Conservation (phyloP, 2,888 invertebrate genomes). For the Calameuta filiformis region DNA sequence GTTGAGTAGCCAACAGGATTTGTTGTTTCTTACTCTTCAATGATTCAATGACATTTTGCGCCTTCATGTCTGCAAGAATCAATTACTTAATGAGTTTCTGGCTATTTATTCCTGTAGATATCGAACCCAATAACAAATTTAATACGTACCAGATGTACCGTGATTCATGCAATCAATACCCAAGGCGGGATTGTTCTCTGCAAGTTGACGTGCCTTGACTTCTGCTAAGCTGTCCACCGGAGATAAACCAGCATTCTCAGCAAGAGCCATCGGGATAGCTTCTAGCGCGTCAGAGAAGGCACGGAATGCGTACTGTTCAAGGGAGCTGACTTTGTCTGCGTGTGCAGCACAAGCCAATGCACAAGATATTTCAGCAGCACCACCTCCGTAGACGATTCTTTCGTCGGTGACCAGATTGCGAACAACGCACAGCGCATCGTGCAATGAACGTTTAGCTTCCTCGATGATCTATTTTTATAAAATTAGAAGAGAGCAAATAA, state of each 20-base stretch:
- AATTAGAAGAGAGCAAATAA: conserved; percentile 8
- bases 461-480: conserved; percentile 81
- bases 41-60: conserved; percentile 95
- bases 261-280: conserved; percentile 91
- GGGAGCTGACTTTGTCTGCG: conserved; percentile 87
- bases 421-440: conserved; percentile 81
- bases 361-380: conserved; percentile 96
- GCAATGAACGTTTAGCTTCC: conserved; percentile 79
- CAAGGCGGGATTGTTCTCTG: conserved; percentile 85
- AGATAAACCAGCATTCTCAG: conserved; percentile 95
- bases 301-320: conserved; percentile 98
- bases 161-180: conserved; percentile 95
- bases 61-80: conserved; percentile 84
- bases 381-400: conserved; percentile 96
- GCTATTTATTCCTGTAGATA: neutral
- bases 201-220: conserved; percentile 88
- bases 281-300: conserved; percentile 97
- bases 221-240: conserved; percentile 94
- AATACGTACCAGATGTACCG: conserved; percentile 70
- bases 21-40: conserved; percentile 97
- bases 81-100: conserved; percentile 1
- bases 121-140: neutral
- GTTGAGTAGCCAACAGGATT: conserved; percentile 94
- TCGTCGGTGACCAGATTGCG: conserved; percentile 77
- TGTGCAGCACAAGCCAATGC: conserved; percentile 89